phyloP scores from a whole-genome alignment of 2,888 invertebrate genomes.

The Candidula unifasciata region DNA sequence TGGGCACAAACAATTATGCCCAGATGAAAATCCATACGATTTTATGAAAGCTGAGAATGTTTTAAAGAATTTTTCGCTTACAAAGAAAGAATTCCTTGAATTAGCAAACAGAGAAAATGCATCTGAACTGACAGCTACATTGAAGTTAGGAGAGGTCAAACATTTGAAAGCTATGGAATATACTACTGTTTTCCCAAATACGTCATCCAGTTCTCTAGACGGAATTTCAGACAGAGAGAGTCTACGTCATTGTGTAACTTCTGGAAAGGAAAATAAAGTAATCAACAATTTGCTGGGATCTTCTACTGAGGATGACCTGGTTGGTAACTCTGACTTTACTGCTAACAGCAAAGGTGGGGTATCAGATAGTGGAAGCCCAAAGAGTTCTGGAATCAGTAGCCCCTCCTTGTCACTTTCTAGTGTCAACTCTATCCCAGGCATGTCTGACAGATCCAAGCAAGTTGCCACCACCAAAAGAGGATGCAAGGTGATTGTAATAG shows the following conservation, averaged over 20 bases:
- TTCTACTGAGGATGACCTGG: not conserved
- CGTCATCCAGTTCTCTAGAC: constrained; percentile 2
- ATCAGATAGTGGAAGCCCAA: constrained; percentile 32
- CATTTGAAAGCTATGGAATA: not conserved
- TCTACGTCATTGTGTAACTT: not conserved
- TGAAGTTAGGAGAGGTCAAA: not conserved
- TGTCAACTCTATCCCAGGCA: constrained; percentile 18
- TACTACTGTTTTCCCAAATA: not conserved
- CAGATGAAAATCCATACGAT: constrained; percentile 36
- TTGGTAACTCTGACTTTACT: not conserved
- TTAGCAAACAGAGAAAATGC: not conserved
- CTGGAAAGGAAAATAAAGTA: constrained; percentile 1
- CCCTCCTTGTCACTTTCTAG: constrained; percentile 42
- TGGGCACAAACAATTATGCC: constrained; percentile 34
- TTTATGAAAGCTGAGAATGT: constrained; percentile 31
- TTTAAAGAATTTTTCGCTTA: constrained; percentile 14
- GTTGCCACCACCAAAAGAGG: constrained; percentile 47
- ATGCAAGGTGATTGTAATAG: constrained; percentile 39
- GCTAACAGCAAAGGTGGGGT: constrained; percentile 25
- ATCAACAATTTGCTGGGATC: not conserved
- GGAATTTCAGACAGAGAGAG: not conserved
- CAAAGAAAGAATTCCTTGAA: not conserved
- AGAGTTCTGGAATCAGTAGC: constrained; percentile 21
- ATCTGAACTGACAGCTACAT: too few species aligned
- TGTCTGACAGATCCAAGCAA: constrained; percentile 40